Conservation (phyloP, 2,113 vertebrate species). For the Camelus bactrianus region DNA sequence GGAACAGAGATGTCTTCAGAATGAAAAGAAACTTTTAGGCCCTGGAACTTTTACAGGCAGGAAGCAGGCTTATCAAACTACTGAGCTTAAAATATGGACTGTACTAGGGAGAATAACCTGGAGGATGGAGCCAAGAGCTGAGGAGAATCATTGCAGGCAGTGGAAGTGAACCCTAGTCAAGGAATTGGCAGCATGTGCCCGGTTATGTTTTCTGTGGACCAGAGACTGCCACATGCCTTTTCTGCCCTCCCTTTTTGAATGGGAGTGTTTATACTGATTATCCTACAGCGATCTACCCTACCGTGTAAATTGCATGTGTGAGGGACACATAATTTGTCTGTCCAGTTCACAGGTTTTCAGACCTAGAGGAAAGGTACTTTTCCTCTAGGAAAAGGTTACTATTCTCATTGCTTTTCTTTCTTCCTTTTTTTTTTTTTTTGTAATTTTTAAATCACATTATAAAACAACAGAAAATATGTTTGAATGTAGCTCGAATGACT, state of each 20-base stretch:
- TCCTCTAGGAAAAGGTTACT: neutral
- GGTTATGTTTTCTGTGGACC: neutral
- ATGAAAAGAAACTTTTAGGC: neutral
- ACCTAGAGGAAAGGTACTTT: neutral
- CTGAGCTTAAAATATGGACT: neutral
- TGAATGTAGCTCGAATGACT: constrained; percentile 12
- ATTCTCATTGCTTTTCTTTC: neutral
- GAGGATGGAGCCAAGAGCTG: neutral
- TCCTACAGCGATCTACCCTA: neutral
- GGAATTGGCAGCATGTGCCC: neutral
- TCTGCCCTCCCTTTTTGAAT: neutral
- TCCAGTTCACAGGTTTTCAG: neutral
- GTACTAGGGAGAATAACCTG: neutral
- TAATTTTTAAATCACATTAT: neutral
- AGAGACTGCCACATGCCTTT: neutral
- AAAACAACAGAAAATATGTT: constrained; percentile 3
- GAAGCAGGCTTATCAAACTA: constrained; percentile 15
- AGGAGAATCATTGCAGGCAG: neutral
- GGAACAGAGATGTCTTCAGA: constrained; percentile 25
- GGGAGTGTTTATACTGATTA: neutral
- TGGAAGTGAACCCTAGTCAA: neutral
- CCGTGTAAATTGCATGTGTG: neutral
- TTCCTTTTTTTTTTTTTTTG: neutral
- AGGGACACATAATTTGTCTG: neutral
- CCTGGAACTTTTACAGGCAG: neutral